Evolutionary conservation across 2,797 vertebrate species (phyloP).

Genomic region (Darevskia nairensis): DNA sequence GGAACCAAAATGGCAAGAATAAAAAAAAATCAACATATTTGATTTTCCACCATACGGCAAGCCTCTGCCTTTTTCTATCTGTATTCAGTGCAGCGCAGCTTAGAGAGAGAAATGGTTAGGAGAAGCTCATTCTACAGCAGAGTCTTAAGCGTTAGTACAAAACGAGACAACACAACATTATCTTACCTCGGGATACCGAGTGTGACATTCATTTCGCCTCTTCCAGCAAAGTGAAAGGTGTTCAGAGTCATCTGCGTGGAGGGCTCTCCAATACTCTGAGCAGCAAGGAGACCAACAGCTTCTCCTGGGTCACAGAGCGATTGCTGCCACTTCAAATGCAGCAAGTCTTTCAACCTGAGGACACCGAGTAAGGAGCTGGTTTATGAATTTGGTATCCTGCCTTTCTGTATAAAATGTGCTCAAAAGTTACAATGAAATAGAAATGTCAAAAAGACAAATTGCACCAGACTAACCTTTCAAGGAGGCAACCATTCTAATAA

Average conservation of each 20-base stretch:
- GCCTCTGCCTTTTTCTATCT: not conserved
- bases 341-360: constrained; percentile 85
- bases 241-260: constrained; percentile 99
- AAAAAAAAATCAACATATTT: too few species aligned
- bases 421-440: not conserved
- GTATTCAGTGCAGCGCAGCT: not conserved
- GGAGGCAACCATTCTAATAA: not conserved
- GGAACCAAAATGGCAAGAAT: too few species aligned
- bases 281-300: constrained; percentile 94
- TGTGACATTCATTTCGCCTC: constrained; percentile 99
- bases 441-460: not conserved
- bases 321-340: constrained; percentile 95
- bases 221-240: constrained; percentile 98
- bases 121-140: not conserved
- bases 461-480: not conserved
- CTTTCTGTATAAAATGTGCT: not conserved
- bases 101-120: not conserved
- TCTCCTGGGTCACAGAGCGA: constrained; percentile 95
- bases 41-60: not conserved
- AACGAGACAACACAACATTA: not conserved
- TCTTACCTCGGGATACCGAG: constrained; percentile 95
- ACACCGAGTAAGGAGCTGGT: not conserved
- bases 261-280: constrained; percentile 97
- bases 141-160: not conserved
- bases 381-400: constrained; percentile 1